Base-by-base conservation (phyloP, 1,140 invertebrate genomes). In the Sycophaga agraensis region DNA sequence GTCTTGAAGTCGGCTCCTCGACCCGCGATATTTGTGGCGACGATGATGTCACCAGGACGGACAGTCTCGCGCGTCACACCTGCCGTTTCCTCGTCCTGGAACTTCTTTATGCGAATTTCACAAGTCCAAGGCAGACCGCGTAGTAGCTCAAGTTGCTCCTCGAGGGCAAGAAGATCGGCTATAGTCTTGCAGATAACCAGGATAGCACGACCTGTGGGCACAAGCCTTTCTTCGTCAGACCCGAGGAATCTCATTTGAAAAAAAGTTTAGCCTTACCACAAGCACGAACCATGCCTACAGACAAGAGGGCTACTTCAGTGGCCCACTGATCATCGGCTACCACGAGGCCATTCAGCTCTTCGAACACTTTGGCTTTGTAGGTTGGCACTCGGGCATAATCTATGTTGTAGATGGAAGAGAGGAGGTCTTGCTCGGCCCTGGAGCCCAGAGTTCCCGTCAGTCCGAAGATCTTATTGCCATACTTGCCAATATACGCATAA, bases 11-110 rank as follows among this genome's bases (percentile, higher is more conserved):
- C 76, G 1, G 78, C 79, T 3, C 78, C 78, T 35, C 78, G 65
- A 49, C 78, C 78, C 11, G 78, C 75, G 14, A 80, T 60, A 50
- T 80, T 80, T n/a, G 78, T 80, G 19, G 78, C 74, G 14, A 80
- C 68, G n/a, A 80, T 74, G 8, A 79, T 39, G 17, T 63, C 60
- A 0, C 60, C 60, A 2, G 54, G 37, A 4, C 39, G 1, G 51
- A 58, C 49, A 2, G 4, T 57, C n/a, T 62, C 59, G 3, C 43
- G 60, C 14, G 60, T 63, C 2, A 65, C 53, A 16, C 54, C 48
- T 0, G 54, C 58, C 2, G 43, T 50, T 0, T 65, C 64, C 14
- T 56, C 54, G 22, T 65, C 59, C 12, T 63, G 60, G 31, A 58
- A 61, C 35, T 65, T 65, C 8, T 65, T 61, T 31, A 65, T 0